A percentile compares a stretch with the other conserved stretches of the same genome.
These are phyloP conservation scores for Neria commutata DNA, from an alignment of 2,888 invertebrate genomes.

Conservation along the genomic window DNA sequence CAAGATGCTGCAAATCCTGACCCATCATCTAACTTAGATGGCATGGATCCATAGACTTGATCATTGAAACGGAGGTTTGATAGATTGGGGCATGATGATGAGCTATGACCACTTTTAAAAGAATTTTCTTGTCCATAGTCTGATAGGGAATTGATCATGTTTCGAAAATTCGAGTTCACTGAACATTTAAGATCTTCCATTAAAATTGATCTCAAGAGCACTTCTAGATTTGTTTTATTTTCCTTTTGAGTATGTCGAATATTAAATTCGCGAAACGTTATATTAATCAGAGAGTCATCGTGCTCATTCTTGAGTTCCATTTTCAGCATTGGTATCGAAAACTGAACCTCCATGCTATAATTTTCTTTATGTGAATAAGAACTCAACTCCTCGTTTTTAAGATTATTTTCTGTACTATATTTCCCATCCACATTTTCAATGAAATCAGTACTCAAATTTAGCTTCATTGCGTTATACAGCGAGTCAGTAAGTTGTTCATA, in stretches of 20 bases:
- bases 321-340: slow-evolving; percentile 76
- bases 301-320: slow-evolving; percentile 77
- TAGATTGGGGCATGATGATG: slow-evolving; percentile 50
- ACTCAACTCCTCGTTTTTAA: slow-evolving; percentile 13
- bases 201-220: slow-evolving; percentile 81
- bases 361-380: slow-evolving; percentile 25
- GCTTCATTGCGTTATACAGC: slow-evolving; percentile 55
- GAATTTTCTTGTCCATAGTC: slow-evolving; percentile 38
- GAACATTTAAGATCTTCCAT: slow-evolving; percentile 90
- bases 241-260: slow-evolving; percentile 75
- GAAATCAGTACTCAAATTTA: slow-evolving; percentile 29
- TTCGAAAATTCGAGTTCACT: slow-evolving; percentile 78
- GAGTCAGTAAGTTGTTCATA: slow-evolving; percentile 89
- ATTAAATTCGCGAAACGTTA: slow-evolving; percentile 83
- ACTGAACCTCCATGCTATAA: slow-evolving; percentile 64
- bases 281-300: slow-evolving; percentile 81
- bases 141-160: slow-evolving; percentile 76
- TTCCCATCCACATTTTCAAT: slow-evolving; percentile 7
- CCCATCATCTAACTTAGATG: slow-evolving; percentile 68
- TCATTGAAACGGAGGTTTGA: slow-evolving; percentile 39
- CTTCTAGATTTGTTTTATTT: slow-evolving; percentile 76
- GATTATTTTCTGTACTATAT: slow-evolving; percentile 6
- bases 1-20: slow-evolving; percentile 60
- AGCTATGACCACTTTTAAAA: slow-evolving; percentile 35
- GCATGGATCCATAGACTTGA: slow-evolving; percentile 64